Percentiles rank a stretch among this genome's conserved stretches.
These are phyloP conservation scores for Piprites chloris DNA, from an alignment of 2,113 vertebrate genomes.

Conservation along the genomic window DNA sequence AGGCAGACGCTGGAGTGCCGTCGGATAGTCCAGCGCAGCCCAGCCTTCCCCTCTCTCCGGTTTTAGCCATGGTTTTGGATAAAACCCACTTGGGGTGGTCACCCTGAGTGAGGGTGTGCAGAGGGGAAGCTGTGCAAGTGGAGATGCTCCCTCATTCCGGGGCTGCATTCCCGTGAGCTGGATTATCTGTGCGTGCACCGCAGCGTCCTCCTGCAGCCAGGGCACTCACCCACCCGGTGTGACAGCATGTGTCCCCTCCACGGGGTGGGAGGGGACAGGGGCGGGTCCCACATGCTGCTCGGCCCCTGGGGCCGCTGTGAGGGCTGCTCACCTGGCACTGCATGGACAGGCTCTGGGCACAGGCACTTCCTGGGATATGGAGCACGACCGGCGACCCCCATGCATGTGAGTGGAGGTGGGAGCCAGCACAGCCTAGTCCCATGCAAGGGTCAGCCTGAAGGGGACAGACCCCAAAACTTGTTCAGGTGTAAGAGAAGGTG, in stretches of 20 bases:
- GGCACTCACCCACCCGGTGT: neutral
- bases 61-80: neutral
- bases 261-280: neutral
- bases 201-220: neutral
- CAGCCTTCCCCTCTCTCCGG: neutral
- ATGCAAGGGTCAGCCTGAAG: accelerated
- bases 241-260: constrained; percentile 63
- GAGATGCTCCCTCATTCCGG: accelerated
- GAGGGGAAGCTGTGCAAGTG: neutral
- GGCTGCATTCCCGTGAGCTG: neutral
- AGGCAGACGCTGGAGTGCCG: constrained; percentile 10
- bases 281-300: neutral
- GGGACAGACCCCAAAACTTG: neutral
- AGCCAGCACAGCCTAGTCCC: neutral
- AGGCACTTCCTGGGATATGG: neutral
- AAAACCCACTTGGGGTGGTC: neutral
- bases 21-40: constrained; percentile 32
- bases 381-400: accelerated
- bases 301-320: neutral
- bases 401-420: neutral
- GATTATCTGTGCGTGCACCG: neutral
- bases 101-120: neutral
- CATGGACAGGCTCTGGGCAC: constrained; percentile 51
- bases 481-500: neutral
- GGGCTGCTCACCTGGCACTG: constrained; percentile 62